Conservation (phyloP, 1,140 invertebrate genomes). For the Papilio polyxenes region DNA sequence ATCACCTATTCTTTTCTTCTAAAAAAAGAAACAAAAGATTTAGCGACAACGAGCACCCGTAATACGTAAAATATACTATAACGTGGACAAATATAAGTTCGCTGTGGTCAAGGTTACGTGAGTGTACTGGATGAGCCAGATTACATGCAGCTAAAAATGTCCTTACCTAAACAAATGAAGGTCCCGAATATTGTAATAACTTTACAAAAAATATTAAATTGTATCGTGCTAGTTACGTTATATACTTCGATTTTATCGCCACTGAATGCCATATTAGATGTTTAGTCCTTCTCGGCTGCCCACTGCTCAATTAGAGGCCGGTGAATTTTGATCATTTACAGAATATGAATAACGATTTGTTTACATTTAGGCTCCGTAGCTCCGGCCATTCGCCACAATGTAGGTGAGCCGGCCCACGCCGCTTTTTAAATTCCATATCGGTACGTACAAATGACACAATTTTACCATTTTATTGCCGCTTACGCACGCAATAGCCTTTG, state of each 20-base stretch:
- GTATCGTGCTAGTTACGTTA: background rate
- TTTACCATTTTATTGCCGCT: constrained; percentile 31
- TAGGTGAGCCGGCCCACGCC: constrained; percentile 30
- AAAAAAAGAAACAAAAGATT: background rate
- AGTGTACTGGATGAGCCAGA: background rate
- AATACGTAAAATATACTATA: background rate
- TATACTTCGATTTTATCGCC: background rate
- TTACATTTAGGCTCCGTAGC: constrained; percentile 25
- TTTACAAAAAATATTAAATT: background rate
- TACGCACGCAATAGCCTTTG: constrained; percentile 6
- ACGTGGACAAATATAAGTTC: background rate
- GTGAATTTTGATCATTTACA: constrained; percentile 29
- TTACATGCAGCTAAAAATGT: background rate
- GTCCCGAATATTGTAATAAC: background rate
- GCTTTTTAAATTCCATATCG: constrained; percentile 28
- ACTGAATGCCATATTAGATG: constrained; percentile 23
- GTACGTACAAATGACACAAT: constrained; percentile 33
- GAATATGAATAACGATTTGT: constrained; percentile 37
- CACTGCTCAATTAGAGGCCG: constrained; percentile 27
- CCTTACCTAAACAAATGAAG: background rate
- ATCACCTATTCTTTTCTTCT: background rate
- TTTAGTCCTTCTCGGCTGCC: constrained; percentile 21
- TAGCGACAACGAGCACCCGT: background rate
- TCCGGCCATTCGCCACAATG: constrained; percentile 30
- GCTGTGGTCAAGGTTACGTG: background rate